Base-by-base conservation (phyloP, 2,888 invertebrate species). In the Opisthograptis luteolata region DNA sequence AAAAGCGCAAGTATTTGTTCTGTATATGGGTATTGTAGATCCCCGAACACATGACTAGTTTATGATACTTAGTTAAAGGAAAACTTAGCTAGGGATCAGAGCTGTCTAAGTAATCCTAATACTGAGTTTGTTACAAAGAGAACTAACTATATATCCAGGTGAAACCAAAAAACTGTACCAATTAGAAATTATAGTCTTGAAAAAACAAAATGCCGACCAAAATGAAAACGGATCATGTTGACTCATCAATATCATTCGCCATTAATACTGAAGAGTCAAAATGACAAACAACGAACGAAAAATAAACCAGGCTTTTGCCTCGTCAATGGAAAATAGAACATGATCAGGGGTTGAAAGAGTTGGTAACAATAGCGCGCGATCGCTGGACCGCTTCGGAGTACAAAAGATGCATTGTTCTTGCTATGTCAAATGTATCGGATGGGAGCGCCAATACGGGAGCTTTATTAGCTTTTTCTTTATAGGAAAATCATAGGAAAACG, bases 331-430 rank as follows among this genome's bases (percentile, higher is more conserved):
- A 84, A 85, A 81, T 76, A 77, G 77, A 77, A 70, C 74, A 80
- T 75, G 81, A 83, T 80, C 79, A 70, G 75, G 80, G 83, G 79
- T 78, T 81, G 79, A 73, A 79, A 74, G 76, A 73, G 69, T 64
- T 69, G 69, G 39, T 39, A 52, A 82, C 76, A 84, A 80, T 73
- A 60, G 66, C 63, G 50, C 60, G 66, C 62, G 73, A 58, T 70
- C 81, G 79, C 78, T 73, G 76, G 79, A 82, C 84, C 85, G 83
- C 67, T 76, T 68, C 81, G 68, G 71, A 70, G 64, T 57, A 85
- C 86, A 87, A 87, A 84, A 80, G 84, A 72, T 51, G 73, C 69
- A 86, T 87, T 87, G 87, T 87, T 87, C 84, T 81, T 87, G 81
- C 71, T 70, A 76, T 74, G 77, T 86, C 85, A 74, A 80, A 86